Evolutionary conservation across 1,140 invertebrate species (phyloP).

Genomic region (Lepidurus apus): DNA sequence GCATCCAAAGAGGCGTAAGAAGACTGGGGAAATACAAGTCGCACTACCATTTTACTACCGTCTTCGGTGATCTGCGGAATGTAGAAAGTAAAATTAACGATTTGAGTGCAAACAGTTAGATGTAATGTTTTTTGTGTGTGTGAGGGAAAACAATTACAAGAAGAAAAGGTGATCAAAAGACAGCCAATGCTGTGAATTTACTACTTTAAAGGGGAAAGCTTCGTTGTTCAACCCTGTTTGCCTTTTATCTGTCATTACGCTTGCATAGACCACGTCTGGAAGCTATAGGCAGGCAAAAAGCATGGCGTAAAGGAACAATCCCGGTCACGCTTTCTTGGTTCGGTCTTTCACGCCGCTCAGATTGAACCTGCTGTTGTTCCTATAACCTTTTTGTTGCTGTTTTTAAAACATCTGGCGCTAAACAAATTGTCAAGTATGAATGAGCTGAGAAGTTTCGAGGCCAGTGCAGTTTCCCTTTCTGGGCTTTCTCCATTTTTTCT

Average conservation of each 20-base stretch:
- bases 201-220: no score
- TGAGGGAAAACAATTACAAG: no score
- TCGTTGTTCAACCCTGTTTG: no score
- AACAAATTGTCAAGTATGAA: background rate
- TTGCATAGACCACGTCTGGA: no score
- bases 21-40: constrained; percentile 16
- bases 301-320: no score
- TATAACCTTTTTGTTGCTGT: background rate
- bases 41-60: constrained; percentile 33
- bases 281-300: no score
- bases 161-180: no score
- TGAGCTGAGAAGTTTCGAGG: background rate
- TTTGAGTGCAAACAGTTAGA: no score
- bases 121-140: no score
- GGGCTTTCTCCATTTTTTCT: background rate
- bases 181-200: no score
- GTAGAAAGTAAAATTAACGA: background rate
- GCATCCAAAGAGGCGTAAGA: background rate
- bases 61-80: constrained; percentile 26
- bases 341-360: background rate
- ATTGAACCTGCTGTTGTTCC: background rate
- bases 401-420: background rate
- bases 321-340: no score
- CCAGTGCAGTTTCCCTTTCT: background rate
- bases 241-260: no score